A percentile compares a stretch with the other conserved stretches of the same genome.
phyloP scores from a whole-genome alignment of 2,797 vertebrate species.

The Dendrocincla fuliginosa region DNA sequence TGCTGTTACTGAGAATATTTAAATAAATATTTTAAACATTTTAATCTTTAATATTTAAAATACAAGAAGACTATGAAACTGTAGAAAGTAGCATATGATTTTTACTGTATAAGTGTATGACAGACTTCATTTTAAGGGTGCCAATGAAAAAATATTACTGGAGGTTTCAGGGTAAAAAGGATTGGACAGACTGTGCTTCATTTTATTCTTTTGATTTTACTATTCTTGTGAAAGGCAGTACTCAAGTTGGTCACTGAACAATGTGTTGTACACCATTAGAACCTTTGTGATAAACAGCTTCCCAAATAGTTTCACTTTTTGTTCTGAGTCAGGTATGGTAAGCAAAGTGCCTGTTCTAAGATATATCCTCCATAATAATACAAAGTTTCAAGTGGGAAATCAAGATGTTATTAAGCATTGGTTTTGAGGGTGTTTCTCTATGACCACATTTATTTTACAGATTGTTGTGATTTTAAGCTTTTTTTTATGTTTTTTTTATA shows the following conservation, averaged over 20 bases:
- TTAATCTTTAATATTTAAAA: not conserved
- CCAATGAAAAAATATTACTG: not conserved
- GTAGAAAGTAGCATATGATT: not conserved
- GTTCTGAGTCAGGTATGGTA: not conserved
- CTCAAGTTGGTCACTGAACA: not conserved
- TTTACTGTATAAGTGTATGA: not conserved
- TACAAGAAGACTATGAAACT: not conserved
- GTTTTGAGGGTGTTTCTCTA: not conserved
- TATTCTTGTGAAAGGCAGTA: not conserved
- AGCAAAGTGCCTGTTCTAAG: not conserved
- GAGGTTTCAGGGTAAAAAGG: not conserved
- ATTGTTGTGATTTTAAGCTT: not conserved
- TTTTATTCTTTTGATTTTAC: not conserved
- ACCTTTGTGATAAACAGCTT: not conserved
- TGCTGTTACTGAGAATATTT: not conserved
- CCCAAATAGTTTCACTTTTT: not conserved
- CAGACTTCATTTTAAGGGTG: not conserved
- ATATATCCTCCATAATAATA: not conserved
- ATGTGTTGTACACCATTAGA: not conserved
- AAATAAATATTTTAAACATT: too few species aligned
- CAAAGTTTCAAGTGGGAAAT: not conserved
- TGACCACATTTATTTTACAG: not conserved
- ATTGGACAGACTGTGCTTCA: fast-evolving
- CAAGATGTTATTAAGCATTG: not conserved
- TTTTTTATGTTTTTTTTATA: not conserved